phyloP scores from a whole-genome alignment of 2,888 invertebrate species.

The Eilema griseolum region DNA sequence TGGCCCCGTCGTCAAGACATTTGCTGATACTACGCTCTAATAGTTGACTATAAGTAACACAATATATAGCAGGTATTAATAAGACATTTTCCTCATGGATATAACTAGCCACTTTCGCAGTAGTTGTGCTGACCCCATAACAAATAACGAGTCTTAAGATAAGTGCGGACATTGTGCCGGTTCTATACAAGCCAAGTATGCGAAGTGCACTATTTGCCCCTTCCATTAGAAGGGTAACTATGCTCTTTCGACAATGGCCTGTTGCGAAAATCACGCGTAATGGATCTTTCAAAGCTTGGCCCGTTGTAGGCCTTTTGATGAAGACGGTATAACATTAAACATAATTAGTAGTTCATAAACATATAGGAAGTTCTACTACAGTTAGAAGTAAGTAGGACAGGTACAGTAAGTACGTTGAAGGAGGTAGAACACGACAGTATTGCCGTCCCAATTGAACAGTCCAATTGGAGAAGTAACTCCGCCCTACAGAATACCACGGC shows the following conservation, averaged over 20 bases:
- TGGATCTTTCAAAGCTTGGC: conserved; percentile 27
- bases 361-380: background rate
- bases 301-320: background rate
- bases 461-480: too few relatives aligned
- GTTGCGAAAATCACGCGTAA: conserved; percentile 51
- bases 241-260: conserved; percentile 57
- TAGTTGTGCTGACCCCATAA: conserved; percentile 13
- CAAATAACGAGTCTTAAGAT: conserved; percentile 30
- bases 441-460: too few relatives aligned
- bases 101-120: background rate
- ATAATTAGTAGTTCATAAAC: background rate
- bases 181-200: conserved; percentile 9
- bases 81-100: background rate
- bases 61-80: background rate
- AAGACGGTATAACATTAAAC: background rate
- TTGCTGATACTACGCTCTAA: background rate
- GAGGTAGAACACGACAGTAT: too few relatives aligned
- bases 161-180: conserved; percentile 36
- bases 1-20: too few relatives aligned
- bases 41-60: background rate
- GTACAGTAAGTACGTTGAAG: too few relatives aligned
- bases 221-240: conserved; percentile 64
- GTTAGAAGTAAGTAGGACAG: background rate
- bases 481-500: too few relatives aligned
- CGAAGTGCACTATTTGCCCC: conserved; percentile 34